These are phyloP conservation scores for Trinorchestia longiramus DNA, from an alignment of 1,140 invertebrate species.

Conservation along the genomic window DNA sequence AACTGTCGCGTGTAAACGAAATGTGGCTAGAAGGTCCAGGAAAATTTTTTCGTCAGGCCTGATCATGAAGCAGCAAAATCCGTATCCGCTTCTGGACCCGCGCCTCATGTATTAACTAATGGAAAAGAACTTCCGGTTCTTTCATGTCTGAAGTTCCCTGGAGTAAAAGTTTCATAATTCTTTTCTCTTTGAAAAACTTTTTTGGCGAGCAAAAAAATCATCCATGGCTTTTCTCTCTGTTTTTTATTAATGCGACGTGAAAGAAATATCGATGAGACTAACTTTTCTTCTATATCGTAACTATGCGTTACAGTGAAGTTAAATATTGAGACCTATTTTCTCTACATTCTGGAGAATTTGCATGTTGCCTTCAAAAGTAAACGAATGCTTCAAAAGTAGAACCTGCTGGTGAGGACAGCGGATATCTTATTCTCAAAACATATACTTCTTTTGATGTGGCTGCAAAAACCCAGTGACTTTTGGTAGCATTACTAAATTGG, in stretches of 20 bases:
- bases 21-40: neutral
- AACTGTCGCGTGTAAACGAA: neutral
- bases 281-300: no score
- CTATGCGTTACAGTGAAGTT: neutral
- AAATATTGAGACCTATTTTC: neutral
- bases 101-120: neutral
- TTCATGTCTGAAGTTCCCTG: neutral
- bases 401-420: neutral
- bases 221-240: neutral
- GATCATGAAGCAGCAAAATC: neutral
- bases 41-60: neutral
- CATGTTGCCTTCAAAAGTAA: neutral
- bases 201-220: neutral
- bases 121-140: neutral
- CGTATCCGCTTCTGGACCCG: neutral
- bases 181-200: neutral
- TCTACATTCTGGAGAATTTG: neutral
- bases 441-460: neutral
- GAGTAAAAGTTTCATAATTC: neutral
- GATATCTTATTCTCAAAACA: neutral
- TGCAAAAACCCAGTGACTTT: neutral
- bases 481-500: constrained; percentile 39
- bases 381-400: neutral
- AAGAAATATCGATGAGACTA: no score
- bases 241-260: neutral